Percentiles rank a stretch among this genome's conserved stretches.
Evolutionary conservation across 2,888 invertebrate species (phyloP).

Genomic region (Byasa hedistus): DNA sequence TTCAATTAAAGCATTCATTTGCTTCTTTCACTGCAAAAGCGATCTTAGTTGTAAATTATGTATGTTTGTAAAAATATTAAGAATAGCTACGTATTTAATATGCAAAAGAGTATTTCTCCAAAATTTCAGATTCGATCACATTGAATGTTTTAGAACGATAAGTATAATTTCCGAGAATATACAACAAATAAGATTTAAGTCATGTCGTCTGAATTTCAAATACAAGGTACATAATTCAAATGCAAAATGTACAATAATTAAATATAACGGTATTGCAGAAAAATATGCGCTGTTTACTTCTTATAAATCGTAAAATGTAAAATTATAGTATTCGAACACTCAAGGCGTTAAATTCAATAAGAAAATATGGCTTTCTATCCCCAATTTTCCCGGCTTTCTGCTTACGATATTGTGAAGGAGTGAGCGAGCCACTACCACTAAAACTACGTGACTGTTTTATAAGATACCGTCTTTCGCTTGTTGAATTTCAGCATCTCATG

Average conservation of each 20-base stretch:
- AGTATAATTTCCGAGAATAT: no score
- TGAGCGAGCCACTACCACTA: conserved; percentile 25
- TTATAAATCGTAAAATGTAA: background rate
- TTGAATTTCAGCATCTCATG: conserved; percentile 27
- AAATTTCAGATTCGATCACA: no score
- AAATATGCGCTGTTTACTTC: background rate
- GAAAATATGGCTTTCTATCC: conserved; percentile 28
- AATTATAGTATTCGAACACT: conserved; percentile 30
- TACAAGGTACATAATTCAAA: no score
- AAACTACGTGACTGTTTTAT: conserved; percentile 31
- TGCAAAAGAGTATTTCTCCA: background rate
- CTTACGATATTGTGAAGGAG: conserved; percentile 37
- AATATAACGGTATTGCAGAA: no score
- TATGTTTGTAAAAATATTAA: conserved; percentile 13
- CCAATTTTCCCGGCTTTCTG: conserved; percentile 45
- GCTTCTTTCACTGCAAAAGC: conserved; percentile 32
- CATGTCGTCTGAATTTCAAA: no score
- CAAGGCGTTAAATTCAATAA: conserved; percentile 41
- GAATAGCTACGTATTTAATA: background rate
- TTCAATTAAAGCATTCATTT: conserved; percentile 37
- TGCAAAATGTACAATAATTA: no score
- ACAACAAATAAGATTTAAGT: no score
- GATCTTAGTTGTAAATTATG: conserved; percentile 28
- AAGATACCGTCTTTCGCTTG: conserved; percentile 26
- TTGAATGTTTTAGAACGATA: no score